phyloP scores from a whole-genome alignment of 1,140 invertebrate genomes.

The Venturia canescens region DNA sequence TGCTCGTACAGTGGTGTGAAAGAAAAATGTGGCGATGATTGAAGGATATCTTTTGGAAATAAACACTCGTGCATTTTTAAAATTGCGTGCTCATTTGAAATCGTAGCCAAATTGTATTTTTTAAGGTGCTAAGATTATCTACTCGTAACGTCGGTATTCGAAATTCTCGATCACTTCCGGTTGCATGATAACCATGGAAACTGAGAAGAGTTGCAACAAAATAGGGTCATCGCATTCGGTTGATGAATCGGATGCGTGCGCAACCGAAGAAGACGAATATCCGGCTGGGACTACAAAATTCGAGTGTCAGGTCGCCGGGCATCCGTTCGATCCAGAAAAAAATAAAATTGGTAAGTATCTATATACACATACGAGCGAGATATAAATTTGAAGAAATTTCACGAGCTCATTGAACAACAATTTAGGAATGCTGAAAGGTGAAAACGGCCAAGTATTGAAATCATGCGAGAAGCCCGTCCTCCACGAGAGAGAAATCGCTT shows the following conservation, averaged over 20 bases:
- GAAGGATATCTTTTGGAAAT: background rate
- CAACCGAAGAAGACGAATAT: conserved; percentile 51
- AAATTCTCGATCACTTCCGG: conserved; percentile 26
- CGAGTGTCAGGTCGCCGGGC: conserved; percentile 85
- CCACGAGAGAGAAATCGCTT: conserved; percentile 84
- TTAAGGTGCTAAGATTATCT: too few species aligned
- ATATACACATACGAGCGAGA: background rate
- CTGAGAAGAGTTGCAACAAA: background rate
- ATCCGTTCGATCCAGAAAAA: conserved; percentile 78
- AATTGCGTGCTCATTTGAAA: too few species aligned
- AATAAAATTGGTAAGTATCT: conserved; percentile 76
- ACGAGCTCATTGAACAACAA: too few species aligned
- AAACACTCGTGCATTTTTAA: background rate
- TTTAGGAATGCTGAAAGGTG: conserved; percentile 82
- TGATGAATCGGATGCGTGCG: conserved; percentile 44
- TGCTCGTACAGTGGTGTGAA: background rate
- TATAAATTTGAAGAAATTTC: too few species aligned
- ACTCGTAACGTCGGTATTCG: conserved; percentile 10
- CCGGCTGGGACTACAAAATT: conserved; percentile 68
- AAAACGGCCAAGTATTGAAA: conserved; percentile 83
- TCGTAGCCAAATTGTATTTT: too few species aligned
- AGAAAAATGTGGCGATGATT: background rate
- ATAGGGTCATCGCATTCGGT: background rate
- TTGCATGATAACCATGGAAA: conserved; percentile 20
- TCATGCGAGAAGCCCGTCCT: conserved; percentile 82